Conservation (phyloP, 2,888 invertebrate genomes). For the Bimastos eiseni region DNA sequence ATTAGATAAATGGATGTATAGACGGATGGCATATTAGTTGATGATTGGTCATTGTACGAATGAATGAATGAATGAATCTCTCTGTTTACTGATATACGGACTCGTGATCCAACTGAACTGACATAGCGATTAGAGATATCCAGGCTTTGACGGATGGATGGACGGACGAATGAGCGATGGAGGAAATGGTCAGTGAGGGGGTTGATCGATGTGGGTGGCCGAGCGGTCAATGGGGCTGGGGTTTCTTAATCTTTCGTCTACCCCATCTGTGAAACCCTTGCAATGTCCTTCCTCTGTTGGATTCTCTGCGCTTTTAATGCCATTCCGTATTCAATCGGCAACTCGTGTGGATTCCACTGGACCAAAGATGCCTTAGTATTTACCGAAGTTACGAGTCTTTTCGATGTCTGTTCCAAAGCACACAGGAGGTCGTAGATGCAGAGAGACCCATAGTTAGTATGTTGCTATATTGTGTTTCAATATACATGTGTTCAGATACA, state of each 20-base stretch:
- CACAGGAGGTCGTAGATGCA: not conserved
- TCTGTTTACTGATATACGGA: no score
- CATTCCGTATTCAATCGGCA: not conserved
- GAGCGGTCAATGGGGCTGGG: not conserved
- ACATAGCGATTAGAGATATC: no score
- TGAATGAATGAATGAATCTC: no score
- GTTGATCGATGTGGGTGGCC: not conserved
- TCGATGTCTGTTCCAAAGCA: not conserved
- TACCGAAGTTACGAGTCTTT: not conserved
- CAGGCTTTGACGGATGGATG: not conserved
- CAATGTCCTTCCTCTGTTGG: not conserved
- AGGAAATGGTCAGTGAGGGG: not conserved
- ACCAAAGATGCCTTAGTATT: not conserved
- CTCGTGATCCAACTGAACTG: no score
- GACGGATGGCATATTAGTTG: no score
- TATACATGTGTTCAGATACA: no score
- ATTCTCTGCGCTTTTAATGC: not conserved
- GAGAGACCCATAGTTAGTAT: not conserved
- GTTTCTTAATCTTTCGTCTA: not conserved
- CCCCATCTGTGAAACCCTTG: not conserved
- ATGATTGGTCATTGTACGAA: no score
- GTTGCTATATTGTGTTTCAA: not conserved
- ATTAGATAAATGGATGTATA: no score
- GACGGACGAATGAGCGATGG: not conserved
- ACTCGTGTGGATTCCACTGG: not conserved